Evolutionary conservation across 2,888 invertebrate species (phyloP).

Genomic region (Noctua pronuba): DNA sequence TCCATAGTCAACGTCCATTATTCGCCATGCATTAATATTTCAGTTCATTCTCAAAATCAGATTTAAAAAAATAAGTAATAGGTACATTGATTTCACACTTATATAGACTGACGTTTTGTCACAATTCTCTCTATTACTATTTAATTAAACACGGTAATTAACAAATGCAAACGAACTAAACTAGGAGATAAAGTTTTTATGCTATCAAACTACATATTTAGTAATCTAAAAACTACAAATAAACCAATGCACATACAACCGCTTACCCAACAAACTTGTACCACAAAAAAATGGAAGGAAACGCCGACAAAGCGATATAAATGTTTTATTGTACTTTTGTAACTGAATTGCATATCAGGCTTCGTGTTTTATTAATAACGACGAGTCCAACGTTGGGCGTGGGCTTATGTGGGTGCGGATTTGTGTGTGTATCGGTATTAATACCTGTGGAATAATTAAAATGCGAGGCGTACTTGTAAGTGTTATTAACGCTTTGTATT

Average conservation of each 20-base stretch:
- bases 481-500: slow-evolving; percentile 34
- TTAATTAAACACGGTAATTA: not conserved
- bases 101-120: not conserved
- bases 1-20: too few species aligned
- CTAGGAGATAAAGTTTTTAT: not conserved
- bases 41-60: too few species aligned
- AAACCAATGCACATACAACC: not conserved
- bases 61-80: too few species aligned
- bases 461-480: slow-evolving; percentile 9
- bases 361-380: slow-evolving; percentile 67
- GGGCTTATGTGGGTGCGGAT: slow-evolving; percentile 43
- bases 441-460: slow-evolving; percentile 55
- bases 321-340: slow-evolving; percentile 75
- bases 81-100: too few species aligned
- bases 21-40: too few species aligned
- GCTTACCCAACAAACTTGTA: slow-evolving; percentile 46
- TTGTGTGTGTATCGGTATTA: slow-evolving; percentile 47
- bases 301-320: slow-evolving; percentile 74
- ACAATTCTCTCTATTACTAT: not conserved
- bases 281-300: slow-evolving; percentile 68
- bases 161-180: not conserved
- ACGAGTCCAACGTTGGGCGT: slow-evolving; percentile 40
- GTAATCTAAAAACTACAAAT: not conserved
- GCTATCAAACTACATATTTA: too few species aligned
- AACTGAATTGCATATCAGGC: slow-evolving; percentile 72